Conservation (phyloP, 1,140 invertebrate species). For the Ceratosolen fusciceps region DNA sequence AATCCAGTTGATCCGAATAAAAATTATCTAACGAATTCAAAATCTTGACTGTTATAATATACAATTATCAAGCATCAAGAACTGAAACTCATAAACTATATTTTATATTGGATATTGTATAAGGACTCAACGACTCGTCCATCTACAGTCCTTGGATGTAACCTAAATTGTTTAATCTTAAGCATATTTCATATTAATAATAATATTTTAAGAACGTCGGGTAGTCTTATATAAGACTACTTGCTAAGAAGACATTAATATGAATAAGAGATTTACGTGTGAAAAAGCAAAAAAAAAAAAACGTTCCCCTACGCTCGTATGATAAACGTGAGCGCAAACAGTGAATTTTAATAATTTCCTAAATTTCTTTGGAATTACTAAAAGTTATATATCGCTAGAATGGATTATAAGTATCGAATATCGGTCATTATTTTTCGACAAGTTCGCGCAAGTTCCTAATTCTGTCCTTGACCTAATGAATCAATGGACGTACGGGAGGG, state of each 20-base stretch:
- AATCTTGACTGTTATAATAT: too few relatives aligned
- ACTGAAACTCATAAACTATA: neutral
- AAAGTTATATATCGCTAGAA: too few relatives aligned
- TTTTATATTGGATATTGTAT: neutral
- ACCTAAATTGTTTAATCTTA: neutral
- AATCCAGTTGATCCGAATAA: neutral
- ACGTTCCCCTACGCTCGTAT: neutral
- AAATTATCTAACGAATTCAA: neutral
- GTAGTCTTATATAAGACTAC: neutral
- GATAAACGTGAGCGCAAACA: neutral
- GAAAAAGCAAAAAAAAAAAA: neutral
- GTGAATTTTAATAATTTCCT: neutral
- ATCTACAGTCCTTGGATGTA: neutral
- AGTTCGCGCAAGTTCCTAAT: too few relatives aligned
- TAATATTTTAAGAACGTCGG: neutral
- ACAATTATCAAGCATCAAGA: too few relatives aligned
- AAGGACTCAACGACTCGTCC: too few relatives aligned
- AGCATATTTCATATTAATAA: neutral
- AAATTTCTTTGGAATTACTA: too few relatives aligned
- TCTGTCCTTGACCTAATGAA: too few relatives aligned
- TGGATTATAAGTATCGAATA: too few relatives aligned
- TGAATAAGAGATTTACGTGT: neutral
- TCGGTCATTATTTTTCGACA: too few relatives aligned
- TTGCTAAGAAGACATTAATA: neutral
- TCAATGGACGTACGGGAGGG: too few relatives aligned